Base-by-base conservation (phyloP, 2,888 invertebrate genomes). In the Dione vanillae region DNA sequence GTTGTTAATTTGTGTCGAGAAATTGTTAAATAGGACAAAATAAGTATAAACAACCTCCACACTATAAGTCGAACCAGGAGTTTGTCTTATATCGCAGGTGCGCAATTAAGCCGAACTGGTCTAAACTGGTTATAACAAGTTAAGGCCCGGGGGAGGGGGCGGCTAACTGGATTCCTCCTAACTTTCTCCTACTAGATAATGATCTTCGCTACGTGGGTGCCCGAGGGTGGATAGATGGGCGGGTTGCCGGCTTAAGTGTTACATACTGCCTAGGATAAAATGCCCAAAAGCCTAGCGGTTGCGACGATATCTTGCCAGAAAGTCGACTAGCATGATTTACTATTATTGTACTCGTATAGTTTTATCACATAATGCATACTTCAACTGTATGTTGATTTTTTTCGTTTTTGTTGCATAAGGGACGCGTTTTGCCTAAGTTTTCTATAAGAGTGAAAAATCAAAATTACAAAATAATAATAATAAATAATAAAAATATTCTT, bases 51-150 rank as follows among this genome's bases (percentile, higher is more conserved):
- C 45, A 61, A 45, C 35, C 11, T 61, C 37, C 43, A 27, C 43
- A 27, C 10, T 45, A n/a, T 45, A 86, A 87, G 89, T 86, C 84
- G 84, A 86, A 82, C 84, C 82, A 70, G 72, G 79, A 88, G 85
- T 88, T 87, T 79, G 83, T 76, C 84, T 87, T 88, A 90, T 91
- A 90, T 90, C 86, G 87, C 88, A 89, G 90, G 90, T 89, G 87
- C 82, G 83, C 85, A 87, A 86, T 90, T 89, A 88, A 86, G 86
- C 87, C 79, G 83, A 89, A 89, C 90, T 90, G 84, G 85, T 85
- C 86, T 87, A 90, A 92, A 92, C 90, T 87, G 88, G 91, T 90
- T 91, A 91, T 89, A 91, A 88, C 91, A 89, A 90, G 91, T 92
- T 90, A 86, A 85, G 83, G 86, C 80, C 78, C 79, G 78, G 75